These are phyloP conservation scores for Hirundo rustica DNA, from an alignment of 2,797 vertebrate species.

Conservation along the genomic window DNA sequence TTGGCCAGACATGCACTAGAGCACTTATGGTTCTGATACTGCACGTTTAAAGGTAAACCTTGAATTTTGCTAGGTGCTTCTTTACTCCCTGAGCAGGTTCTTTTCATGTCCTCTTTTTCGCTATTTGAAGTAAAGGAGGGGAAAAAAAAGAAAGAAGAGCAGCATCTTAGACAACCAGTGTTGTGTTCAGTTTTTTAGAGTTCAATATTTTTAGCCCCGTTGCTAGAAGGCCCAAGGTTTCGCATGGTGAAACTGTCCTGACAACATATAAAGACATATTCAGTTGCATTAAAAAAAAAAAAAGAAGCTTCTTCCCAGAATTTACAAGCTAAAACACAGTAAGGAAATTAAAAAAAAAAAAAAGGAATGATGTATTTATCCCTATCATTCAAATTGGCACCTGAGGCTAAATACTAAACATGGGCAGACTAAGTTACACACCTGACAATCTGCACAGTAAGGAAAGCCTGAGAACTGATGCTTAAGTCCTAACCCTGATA, in stretches of 20 bases:
- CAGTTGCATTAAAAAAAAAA: neutral
- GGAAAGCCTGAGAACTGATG: neutral
- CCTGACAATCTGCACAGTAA: neutral
- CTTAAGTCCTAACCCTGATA: neutral
- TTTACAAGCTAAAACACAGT: neutral
- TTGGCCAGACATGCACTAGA: constrained; percentile 79
- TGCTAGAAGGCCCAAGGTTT: neutral
- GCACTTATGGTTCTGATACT: constrained; percentile 69
- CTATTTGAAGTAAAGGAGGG: constrained; percentile 35
- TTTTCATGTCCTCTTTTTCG: constrained; percentile 17
- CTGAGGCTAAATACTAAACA: neutral
- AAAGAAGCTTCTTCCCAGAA: neutral
- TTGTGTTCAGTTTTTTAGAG: neutral
- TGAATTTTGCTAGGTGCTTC: neutral
- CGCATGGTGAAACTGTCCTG: neutral
- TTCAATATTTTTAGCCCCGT: neutral
- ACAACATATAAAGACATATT: neutral
- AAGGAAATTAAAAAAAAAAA: neutral
- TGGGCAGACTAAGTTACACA: neutral
- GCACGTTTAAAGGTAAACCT: neutral
- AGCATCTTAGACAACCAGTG: neutral
- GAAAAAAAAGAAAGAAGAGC: neutral
- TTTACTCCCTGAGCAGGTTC: neutral
- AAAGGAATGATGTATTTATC: accelerated
- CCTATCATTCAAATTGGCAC: neutral